Conservation (phyloP, 2,113 vertebrate species). For the Recurvirostra avosetta region DNA sequence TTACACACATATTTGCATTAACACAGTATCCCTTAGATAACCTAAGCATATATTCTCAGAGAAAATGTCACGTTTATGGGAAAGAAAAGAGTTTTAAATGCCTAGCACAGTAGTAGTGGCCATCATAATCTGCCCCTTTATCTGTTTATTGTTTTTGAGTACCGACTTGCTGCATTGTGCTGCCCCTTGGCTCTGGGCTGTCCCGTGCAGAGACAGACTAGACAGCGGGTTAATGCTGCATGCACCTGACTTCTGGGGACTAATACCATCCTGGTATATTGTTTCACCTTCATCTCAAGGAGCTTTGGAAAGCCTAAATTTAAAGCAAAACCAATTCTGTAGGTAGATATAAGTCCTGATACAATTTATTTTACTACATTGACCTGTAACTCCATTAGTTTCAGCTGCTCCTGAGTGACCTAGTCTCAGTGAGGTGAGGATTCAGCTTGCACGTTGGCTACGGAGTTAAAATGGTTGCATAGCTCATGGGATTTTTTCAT, state of each 20-base stretch:
- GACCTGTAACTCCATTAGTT: not conserved
- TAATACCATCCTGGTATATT: not conserved
- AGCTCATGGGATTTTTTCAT: not conserved
- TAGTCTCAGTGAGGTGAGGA: not conserved
- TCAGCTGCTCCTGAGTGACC: not conserved
- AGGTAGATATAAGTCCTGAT: not conserved
- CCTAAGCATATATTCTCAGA: not conserved
- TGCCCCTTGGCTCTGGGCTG: not conserved
- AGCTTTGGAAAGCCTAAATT: not conserved
- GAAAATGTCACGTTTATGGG: not conserved
- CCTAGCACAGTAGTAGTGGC: not conserved
- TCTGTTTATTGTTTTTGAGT: not conserved
- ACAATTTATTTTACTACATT: not conserved
- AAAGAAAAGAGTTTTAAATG: not conserved
- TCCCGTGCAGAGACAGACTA: not conserved
- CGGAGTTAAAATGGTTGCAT: not conserved
- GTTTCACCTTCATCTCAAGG: not conserved
- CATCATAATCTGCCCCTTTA: fast-evolving
- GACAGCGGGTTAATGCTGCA: not conserved
- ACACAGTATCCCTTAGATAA: not conserved
- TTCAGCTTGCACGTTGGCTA: not conserved
- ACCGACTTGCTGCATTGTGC: not conserved
- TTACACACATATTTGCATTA: not conserved
- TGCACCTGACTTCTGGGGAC: not conserved
- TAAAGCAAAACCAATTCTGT: not conserved